A percentile compares a stretch with the other conserved stretches of the same genome.
Evolutionary conservation across 2,797 vertebrate species (phyloP).

Genomic region (Lepilemur ruficaudatus): DNA sequence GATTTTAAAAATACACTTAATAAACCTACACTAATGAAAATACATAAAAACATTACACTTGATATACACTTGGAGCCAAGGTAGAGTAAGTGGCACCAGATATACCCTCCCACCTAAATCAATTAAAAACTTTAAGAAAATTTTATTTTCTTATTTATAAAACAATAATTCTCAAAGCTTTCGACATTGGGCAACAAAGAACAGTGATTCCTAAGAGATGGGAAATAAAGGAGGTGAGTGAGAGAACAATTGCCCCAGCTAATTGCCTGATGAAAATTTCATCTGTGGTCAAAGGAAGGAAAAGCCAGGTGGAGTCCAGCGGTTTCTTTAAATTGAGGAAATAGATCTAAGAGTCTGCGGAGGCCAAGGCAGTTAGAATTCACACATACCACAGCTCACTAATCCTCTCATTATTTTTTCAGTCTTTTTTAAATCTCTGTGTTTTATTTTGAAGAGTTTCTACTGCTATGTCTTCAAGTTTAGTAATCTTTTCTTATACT

Average conservation of each 20-base stretch:
- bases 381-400: neutral
- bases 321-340: neutral
- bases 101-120: neutral
- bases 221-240: neutral
- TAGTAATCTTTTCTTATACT: neutral
- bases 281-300: neutral
- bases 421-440: neutral
- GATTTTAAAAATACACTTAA: neutral
- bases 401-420: neutral
- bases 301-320: neutral
- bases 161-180: neutral
- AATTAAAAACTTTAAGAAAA: neutral
- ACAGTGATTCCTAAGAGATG: neutral
- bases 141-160: neutral
- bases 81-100: neutral
- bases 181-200: neutral
- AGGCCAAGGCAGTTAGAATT: neutral
- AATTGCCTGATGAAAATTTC: neutral
- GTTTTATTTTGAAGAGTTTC: neutral
- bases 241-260: neutral
- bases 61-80: neutral
- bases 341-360: neutral
- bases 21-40: slow-evolving; percentile 25
- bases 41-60: neutral
- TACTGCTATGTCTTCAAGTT: neutral